Conservation (phyloP, 2,888 invertebrate genomes). For the Aspidapion aeneum region DNA sequence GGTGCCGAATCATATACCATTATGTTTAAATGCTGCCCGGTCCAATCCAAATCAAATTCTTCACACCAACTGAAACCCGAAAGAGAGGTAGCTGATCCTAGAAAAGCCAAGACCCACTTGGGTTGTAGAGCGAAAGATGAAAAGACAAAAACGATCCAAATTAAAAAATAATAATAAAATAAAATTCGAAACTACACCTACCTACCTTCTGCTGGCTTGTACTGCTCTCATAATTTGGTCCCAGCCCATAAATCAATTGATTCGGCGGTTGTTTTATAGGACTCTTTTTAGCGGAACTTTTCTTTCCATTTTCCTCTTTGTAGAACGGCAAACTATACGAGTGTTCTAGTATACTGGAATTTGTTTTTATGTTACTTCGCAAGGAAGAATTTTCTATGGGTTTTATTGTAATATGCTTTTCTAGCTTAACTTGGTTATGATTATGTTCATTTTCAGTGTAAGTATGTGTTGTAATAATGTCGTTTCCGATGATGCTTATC, state of each 20-base stretch:
- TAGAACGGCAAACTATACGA: constrained; percentile 30
- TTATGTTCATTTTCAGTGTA: neutral
- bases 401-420: too few relatives aligned
- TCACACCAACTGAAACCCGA: too few relatives aligned
- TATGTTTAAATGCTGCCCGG: too few relatives aligned
- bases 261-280: constrained; percentile 23
- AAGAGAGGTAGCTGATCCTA: too few relatives aligned
- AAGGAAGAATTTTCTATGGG: neutral
- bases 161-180: too few relatives aligned
- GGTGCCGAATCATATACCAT: too few relatives aligned
- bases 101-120: too few relatives aligned
- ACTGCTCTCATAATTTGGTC: constrained; percentile 23
- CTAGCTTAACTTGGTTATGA: too few relatives aligned
- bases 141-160: too few relatives aligned
- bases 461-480: neutral
- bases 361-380: constrained; percentile 1
- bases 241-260: constrained; percentile 35
- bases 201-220: neutral
- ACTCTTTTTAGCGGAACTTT: constrained; percentile 7
- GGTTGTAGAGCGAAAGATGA: too few relatives aligned
- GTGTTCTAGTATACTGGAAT: constrained; percentile 28
- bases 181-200: too few relatives aligned
- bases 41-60: too few relatives aligned
- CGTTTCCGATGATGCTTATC: neutral
- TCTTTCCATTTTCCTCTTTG: constrained; percentile 20